Conservation (phyloP, 2,113 vertebrate genomes). For the Nannospalax galili region DNA sequence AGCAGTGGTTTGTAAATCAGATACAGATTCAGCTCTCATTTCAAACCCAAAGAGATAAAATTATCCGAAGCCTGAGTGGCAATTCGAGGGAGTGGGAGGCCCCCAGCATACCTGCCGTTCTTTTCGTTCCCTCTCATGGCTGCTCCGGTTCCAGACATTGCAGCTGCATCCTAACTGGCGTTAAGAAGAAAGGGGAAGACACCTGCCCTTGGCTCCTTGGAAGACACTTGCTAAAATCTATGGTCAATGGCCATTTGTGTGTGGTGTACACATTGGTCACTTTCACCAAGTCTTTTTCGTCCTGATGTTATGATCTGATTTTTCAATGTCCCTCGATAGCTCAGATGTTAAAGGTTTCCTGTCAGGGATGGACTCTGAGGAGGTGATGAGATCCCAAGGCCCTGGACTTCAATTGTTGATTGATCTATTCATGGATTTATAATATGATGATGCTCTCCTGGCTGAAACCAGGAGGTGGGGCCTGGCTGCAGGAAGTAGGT, state of each 20-base stretch:
- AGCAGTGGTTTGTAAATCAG: not conserved
- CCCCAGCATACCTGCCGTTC: not conserved
- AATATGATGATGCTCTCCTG: not conserved
- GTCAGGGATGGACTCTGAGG: not conserved
- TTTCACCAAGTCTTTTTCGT: not conserved
- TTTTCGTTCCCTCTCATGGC: not conserved
- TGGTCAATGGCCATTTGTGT: rapidly evolving
- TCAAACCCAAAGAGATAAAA: not conserved
- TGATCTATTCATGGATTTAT: not conserved
- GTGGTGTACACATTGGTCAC: not conserved
- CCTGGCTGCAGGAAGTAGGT: not conserved
- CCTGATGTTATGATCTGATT: not conserved
- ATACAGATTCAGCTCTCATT: not conserved
- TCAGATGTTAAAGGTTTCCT: not conserved
- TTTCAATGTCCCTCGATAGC: not conserved
- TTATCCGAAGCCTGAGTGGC: not conserved
- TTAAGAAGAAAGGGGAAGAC: not conserved
- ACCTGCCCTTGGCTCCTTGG: not conserved
- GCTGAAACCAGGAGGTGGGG: not conserved
- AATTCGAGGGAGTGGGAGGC: not conserved
- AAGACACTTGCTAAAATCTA: not conserved
- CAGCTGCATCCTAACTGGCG: not conserved
- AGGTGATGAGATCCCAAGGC: not conserved
- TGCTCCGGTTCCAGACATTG: not conserved
- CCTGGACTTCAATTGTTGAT: not conserved